Evolutionary conservation across 2,113 vertebrate species (phyloP), one percentile per base, ranked within the genome.

Genomic region (Erinaceus europaeus): DNA sequence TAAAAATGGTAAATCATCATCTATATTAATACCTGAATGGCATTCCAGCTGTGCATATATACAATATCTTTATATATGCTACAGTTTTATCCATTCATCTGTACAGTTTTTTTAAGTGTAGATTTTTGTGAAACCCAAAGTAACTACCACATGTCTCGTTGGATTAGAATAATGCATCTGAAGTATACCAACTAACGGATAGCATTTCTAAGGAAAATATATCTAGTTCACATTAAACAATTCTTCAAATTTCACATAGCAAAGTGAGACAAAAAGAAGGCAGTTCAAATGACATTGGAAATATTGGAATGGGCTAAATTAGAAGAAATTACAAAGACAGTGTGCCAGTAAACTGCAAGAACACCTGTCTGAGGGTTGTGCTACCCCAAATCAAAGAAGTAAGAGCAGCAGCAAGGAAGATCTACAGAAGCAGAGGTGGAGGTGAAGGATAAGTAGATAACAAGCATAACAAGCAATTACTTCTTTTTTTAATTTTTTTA

Each of bases 211-310:
- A 44, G 36, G 62, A 9, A 9, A 50, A 32, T 57, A 71, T 18
- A 79, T 12, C 12, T 4, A 15, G 68, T 44, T 88, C 61, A 68
- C 9, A 50, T 0, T 53, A 27, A 86, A 55, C 53, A 75, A 90
- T 50, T 80, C 29, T 81, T 77, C 69, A 32, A 18, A 44, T 57
- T 52, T 53, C 67, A 76, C 92, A 68, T 48, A 21, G 25, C 3
- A 61, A 25, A n/a, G 42, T 44, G 36, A 72, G 25, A 88, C 62
- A 72, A 72, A 88, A 15, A 83, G 23, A 80, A 68, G 50, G 84
- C 23, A 52, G 27, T 29, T 52, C 21, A 72, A 68, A 25, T 5
- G n/a, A 36, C 6, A 20, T 8, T 50, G 8, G 23, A 18, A 59
- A 62, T 18, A 10, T 14, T 13, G 53, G 32, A 3, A 25, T 8